A percentile compares a stretch with the other conserved stretches of the same genome.
Conservation (phyloP, 2,888 invertebrate species). For the Odiellus spinosus region DNA sequence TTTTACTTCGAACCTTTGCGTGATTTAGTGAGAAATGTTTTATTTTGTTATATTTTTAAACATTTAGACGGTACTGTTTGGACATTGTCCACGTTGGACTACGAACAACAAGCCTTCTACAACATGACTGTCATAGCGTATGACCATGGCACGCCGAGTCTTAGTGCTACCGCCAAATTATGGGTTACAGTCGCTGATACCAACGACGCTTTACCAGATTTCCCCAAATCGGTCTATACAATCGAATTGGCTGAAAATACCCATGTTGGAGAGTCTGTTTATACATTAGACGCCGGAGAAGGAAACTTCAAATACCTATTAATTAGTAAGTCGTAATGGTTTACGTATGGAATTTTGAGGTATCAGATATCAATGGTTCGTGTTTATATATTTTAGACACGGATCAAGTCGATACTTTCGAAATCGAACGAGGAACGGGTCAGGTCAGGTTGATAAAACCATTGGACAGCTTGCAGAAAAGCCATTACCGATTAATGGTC, state of each 20-base stretch:
- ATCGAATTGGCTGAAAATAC: slow-evolving; percentile 23
- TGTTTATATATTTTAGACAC: slow-evolving; percentile 14
- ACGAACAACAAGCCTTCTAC: slow-evolving; percentile 46
- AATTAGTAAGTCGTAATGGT: slow-evolving; percentile 19
- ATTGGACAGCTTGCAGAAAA: slow-evolving; percentile 22
- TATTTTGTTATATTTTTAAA: background rate
- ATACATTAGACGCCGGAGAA: slow-evolving; percentile 23
- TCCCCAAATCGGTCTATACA: slow-evolving; percentile 23
- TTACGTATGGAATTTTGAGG: background rate
- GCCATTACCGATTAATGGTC: slow-evolving; percentile 22
- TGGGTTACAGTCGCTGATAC: slow-evolving; percentile 26
- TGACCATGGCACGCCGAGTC: slow-evolving; percentile 65
- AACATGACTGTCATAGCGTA: slow-evolving; percentile 67
- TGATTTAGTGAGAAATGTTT: too few species aligned
- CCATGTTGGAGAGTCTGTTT: slow-evolving; percentile 21
- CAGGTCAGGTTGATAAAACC: slow-evolving; percentile 22
- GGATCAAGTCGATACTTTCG: slow-evolving; percentile 22
- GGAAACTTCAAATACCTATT: slow-evolving; percentile 24
- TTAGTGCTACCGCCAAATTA: slow-evolving; percentile 52
- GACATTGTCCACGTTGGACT: slow-evolving; percentile 53
- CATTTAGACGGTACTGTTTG: slow-evolving; percentile 54
- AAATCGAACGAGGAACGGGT: slow-evolving; percentile 21
- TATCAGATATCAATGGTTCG: background rate
- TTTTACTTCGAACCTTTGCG: too few species aligned
- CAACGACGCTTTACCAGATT: slow-evolving; percentile 23